Conservation (phyloP, 2,888 invertebrate genomes). For the Meganola albula region DNA sequence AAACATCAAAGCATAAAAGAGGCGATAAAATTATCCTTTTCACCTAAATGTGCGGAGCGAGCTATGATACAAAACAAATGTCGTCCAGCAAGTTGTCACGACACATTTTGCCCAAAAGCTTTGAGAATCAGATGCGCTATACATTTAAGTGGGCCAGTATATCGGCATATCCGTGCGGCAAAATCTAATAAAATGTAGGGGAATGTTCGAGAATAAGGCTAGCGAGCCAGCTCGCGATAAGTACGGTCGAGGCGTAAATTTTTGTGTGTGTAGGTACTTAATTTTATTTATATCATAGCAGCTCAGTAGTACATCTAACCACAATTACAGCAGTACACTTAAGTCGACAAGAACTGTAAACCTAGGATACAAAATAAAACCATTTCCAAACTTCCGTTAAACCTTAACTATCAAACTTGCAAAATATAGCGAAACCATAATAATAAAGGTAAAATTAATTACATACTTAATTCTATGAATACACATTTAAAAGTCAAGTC, state of each 20-base stretch:
- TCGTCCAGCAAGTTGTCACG: too few species aligned
- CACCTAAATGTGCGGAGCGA: slow-evolving; percentile 29
- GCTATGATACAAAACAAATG: slow-evolving; percentile 23
- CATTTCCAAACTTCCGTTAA: not conserved
- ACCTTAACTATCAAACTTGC: slow-evolving; percentile 1
- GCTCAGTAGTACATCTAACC: slow-evolving; percentile 13
- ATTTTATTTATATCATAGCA: too few species aligned
- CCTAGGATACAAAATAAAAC: slow-evolving; percentile 8
- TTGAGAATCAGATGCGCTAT: too few species aligned
- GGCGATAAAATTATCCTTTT: slow-evolving; percentile 40
- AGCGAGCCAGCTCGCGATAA: too few species aligned
- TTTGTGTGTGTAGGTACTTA: too few species aligned
- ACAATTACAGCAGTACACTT: slow-evolving; percentile 26
- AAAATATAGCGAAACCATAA: not conserved
- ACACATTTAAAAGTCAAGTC: slow-evolving; percentile 13
- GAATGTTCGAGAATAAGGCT: too few species aligned
- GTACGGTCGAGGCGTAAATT: too few species aligned
- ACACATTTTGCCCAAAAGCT: too few species aligned
- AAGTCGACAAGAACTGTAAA: slow-evolving; percentile 26
- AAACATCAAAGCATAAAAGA: slow-evolving; percentile 43
- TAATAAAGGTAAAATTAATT: not conserved
- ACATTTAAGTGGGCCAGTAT: too few species aligned
- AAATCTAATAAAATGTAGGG: too few species aligned
- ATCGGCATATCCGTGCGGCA: too few species aligned
- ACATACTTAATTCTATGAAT: slow-evolving; percentile 1